phyloP scores from a whole-genome alignment of 2,113 vertebrate species.

The Tachysurus vachellii region DNA sequence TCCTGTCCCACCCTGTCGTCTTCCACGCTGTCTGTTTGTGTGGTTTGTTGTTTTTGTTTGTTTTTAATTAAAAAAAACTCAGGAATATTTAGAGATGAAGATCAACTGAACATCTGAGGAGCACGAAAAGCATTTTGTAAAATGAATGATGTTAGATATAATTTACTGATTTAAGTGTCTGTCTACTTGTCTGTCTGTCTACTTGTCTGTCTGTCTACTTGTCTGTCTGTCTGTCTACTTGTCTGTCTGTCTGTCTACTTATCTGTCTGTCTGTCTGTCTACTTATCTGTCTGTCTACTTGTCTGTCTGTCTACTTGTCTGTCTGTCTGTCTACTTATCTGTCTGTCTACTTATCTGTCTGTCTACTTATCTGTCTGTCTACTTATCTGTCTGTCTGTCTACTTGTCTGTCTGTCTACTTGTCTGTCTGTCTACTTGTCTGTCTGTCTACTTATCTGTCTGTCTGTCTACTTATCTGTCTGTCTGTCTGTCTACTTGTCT shows the following conservation, averaged over 20 bases:
- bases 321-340: neutral
- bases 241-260: neutral
- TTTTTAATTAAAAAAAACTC: neutral
- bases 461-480: no score
- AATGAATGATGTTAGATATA: neutral
- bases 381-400: no score
- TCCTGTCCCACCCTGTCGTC: neutral
- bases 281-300: neutral
- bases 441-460: no score
- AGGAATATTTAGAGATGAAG: neutral
- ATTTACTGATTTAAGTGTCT: neutral
- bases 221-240: neutral
- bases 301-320: neutral
- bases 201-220: neutral
- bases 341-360: neutral
- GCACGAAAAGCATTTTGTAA: neutral
- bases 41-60: neutral
- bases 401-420: no score
- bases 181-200: neutral
- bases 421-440: no score
- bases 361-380: neutral
- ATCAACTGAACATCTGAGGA: neutral
- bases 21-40: neutral
- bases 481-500: no score
- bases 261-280: neutral